Conservation (phyloP, 92 coral and sea anemone genomes). For the Palythoa grandiflora region DNA sequence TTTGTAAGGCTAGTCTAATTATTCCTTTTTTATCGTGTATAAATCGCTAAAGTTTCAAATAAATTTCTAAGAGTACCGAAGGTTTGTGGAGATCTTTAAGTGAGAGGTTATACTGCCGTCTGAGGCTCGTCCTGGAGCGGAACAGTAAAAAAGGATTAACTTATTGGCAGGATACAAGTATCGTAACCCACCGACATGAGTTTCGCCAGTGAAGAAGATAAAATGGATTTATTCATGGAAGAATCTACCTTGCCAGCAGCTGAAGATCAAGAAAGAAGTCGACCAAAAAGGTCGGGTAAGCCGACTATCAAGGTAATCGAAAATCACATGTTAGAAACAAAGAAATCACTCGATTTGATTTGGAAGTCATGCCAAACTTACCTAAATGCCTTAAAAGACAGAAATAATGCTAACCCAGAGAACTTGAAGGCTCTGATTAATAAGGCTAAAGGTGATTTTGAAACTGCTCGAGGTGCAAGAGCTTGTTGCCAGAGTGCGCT, state of each 20-base stretch:
- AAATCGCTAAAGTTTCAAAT: too few species aligned
- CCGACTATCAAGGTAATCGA: slow-evolving; percentile 28
- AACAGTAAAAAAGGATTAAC: too few species aligned
- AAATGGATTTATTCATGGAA: neutral
- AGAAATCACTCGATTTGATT: neutral
- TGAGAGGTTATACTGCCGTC: too few species aligned
- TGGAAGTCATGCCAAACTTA: slow-evolving; percentile 4
- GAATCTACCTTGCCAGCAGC: neutral
- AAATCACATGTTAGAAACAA: neutral
- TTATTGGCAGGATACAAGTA: too few species aligned
- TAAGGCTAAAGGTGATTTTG: neutral
- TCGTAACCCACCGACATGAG: slow-evolving; percentile 26
- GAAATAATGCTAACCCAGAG: neutral
- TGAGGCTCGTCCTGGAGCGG: too few species aligned
- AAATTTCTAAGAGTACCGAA: too few species aligned
- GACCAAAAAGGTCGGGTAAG: slow-evolving; percentile 7
- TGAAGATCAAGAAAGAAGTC: neutral
- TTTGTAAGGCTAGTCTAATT: too few species aligned
- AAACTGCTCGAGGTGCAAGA: too few species aligned
- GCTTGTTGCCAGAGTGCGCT: neutral
- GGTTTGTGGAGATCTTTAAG: too few species aligned
- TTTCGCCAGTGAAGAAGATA: slow-evolving; percentile 19
- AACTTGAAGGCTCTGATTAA: neutral
- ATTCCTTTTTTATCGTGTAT: too few species aligned
- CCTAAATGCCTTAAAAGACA: neutral